Percentiles rank a stretch among this genome's conserved stretches.
phyloP scores from a whole-genome alignment of 2,888 invertebrate species.

The Microchrysa polita region DNA sequence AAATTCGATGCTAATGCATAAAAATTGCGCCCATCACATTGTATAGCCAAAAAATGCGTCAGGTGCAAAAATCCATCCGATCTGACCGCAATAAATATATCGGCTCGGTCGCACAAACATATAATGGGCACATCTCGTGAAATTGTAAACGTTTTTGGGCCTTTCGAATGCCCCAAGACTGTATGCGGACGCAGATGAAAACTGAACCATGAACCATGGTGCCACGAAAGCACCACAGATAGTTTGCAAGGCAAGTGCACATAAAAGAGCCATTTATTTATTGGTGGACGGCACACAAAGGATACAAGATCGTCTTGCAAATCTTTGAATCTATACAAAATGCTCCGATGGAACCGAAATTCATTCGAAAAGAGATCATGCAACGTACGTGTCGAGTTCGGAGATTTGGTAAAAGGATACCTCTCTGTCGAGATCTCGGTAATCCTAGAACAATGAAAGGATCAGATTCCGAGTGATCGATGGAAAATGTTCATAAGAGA shows the following conservation, averaged over 20 bases:
- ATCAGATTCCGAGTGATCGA: constrained; percentile 20
- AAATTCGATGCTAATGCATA: constrained; percentile 42
- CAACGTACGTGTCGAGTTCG: background rate
- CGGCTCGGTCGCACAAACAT: background rate
- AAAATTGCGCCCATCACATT: too few relatives aligned
- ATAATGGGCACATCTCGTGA: constrained; percentile 2
- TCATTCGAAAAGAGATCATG: background rate
- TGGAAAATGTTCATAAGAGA: background rate
- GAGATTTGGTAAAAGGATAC: constrained; percentile 35
- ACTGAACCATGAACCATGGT: too few relatives aligned
- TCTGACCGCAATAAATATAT: constrained; percentile 20
- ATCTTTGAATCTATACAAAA: background rate
- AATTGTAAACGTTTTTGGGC: constrained; percentile 23
- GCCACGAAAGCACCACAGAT: background rate
- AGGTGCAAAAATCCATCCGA: constrained; percentile 37
- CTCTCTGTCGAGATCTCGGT: background rate
- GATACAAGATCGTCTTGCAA: constrained; percentile 27
- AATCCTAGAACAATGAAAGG: constrained; percentile 34
- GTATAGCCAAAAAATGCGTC: constrained; percentile 30
- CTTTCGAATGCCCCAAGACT: too few relatives aligned
- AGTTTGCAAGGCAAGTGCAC: background rate
- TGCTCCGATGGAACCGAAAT: background rate
- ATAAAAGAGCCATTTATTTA: too few relatives aligned
- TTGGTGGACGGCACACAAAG: too few relatives aligned
- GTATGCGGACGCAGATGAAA: too few relatives aligned